phyloP scores from a whole-genome alignment of 2,888 invertebrate species.

The Tridacna crocea region DNA sequence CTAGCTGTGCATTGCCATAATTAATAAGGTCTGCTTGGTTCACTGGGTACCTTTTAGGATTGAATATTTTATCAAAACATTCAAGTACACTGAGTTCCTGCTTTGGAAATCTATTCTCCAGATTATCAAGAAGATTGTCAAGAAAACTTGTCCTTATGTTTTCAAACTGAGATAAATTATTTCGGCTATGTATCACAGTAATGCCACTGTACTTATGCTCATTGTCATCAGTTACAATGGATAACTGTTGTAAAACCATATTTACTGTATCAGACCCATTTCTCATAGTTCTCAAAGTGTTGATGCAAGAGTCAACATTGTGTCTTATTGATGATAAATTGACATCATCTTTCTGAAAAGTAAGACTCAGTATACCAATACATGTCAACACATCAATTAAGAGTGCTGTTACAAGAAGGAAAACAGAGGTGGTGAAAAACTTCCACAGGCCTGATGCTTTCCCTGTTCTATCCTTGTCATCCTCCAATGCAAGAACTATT shows the following conservation, averaged over 20 bases:
- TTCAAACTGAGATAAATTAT: too few species aligned
- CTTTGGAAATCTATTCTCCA: conserved; percentile 32
- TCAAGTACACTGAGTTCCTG: conserved; percentile 19
- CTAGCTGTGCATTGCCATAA: conserved; percentile 2
- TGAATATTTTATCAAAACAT: conserved; percentile 32
- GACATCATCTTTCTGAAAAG: conserved; percentile 32
- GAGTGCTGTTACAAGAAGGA: too few species aligned
- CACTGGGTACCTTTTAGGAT: conserved; percentile 35
- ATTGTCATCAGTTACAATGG: too few species aligned
- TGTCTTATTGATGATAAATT: conserved; percentile 11
- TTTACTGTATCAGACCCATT: neutral
- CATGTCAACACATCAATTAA: too few species aligned
- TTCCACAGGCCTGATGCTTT: conserved; percentile 26
- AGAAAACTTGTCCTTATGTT: too few species aligned
- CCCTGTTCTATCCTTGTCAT: conserved; percentile 27
- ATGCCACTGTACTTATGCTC: too few species aligned
- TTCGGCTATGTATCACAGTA: too few species aligned
- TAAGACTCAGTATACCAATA: too few species aligned
- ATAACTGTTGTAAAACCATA: too few species aligned
- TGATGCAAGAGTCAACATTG: conserved; percentile 23
- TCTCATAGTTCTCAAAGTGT: conserved; percentile 6
- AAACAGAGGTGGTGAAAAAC: conserved; percentile 12
- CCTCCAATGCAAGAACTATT: conserved; percentile 26
- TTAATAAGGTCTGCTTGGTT: neutral
- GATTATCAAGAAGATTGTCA: too few species aligned